Percentiles rank a stretch among this genome's conserved stretches.
Conservation (phyloP, 53 echinoderm and acorn worm species). For the Henricia sp. region DNA sequence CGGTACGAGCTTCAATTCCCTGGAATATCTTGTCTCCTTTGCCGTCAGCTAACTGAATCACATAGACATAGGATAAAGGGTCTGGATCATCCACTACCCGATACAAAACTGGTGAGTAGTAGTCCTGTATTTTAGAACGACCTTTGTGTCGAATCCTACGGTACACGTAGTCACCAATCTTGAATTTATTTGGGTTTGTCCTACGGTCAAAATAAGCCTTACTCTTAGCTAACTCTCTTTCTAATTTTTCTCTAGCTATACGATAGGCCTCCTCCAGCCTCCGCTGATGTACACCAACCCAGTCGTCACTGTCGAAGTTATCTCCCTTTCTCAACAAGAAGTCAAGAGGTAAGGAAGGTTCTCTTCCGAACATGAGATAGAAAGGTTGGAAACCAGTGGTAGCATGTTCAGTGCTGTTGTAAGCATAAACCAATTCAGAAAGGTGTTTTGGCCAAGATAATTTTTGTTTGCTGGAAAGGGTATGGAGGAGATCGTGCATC, state of each 20-base stretch:
- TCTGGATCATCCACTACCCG: neutral
- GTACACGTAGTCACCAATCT: no score
- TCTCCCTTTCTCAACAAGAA: neutral
- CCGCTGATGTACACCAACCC: neutral
- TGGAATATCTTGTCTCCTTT: no score
- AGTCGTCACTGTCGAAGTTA: neutral
- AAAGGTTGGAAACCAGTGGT: slow-evolving; percentile 18
- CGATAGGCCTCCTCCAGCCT: neutral
- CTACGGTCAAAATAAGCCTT: neutral
- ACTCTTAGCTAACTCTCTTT: neutral
- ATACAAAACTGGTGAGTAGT: no score
- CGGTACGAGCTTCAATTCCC: no score
- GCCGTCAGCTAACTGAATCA: slow-evolving; percentile 11
- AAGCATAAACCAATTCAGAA: slow-evolving; percentile 7
- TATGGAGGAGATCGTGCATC: slow-evolving; percentile 26
- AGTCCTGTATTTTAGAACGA: slow-evolving; percentile 27
- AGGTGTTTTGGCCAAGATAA: slow-evolving; percentile 3
- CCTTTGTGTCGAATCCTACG: no score
- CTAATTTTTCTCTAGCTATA: neutral
- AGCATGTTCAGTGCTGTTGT: slow-evolving; percentile 7
- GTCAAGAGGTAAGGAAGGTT: slow-evolving; percentile 23
- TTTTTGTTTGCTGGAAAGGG: slow-evolving; percentile 2
- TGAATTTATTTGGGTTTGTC: no score
- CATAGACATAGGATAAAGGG: slow-evolving; percentile 8
- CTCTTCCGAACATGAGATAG: slow-evolving; percentile 18